Evolutionary conservation across 2,888 invertebrate genomes (phyloP), one percentile per base, ranked within the genome.

Genomic region (Didymodactylos carnosus): DNA sequence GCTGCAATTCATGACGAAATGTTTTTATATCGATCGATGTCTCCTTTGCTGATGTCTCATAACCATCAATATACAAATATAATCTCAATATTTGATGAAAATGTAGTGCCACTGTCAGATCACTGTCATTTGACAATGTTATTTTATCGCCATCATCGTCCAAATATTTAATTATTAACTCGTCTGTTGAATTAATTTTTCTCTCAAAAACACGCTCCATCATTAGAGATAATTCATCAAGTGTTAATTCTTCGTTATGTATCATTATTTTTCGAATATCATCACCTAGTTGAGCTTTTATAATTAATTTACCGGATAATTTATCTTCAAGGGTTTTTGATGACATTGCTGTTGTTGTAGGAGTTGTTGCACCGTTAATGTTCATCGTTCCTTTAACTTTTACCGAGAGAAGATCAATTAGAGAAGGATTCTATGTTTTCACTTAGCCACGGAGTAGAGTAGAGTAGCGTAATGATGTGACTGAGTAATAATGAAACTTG

Each of bases 231-330:
- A 89, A 81, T 80, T 89, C 62, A 78, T 83, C 83, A 79, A 88
- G 88, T 0, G 88, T 89, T 78, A 89, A 87, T 75, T 88, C 88
- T 81, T 88, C 88, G 83, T 89, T 89, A 81, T 88, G 88, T 75
- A 89, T 88, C 13, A 88, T 87, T 76, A 88, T 88, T 77, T 88
- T 84, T 27, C 88, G 84, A 76, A 88, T 88, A 82, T 88, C 88
- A 80, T 88, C 87, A 27, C 87, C 88, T 75, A 88, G 83, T 80
- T 87, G 87, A 69, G 86, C 87, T 78, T 85, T 81, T 49, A 81
- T 82, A 41, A 82, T 81, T 72, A 81, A 77, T 76, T 81, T 80
- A 16, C 80, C 81, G 75, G 81, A 81, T 73, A 83, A 76, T 76
- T 84, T 62, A 35, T 62, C 62, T n/a, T n/a, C n/a, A n/a, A n/a